Percentiles rank a stretch among this genome's conserved stretches.
Conservation (phyloP, 2,113 vertebrate genomes). For the Cynopterus brachyotis region DNA sequence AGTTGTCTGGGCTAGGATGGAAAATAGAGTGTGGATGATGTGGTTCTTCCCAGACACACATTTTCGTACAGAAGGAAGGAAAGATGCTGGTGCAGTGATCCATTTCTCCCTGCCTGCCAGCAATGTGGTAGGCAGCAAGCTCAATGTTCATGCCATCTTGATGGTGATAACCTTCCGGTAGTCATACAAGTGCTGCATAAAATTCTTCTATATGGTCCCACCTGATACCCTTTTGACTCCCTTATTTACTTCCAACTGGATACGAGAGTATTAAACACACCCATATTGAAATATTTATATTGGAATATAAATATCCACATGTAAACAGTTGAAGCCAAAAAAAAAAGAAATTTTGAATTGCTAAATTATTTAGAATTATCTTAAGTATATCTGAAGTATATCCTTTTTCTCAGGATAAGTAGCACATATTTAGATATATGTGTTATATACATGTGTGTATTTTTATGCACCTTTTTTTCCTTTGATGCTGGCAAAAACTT, state of each 20-base stretch:
- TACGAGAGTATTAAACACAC: background rate
- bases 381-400: background rate
- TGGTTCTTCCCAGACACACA: background rate
- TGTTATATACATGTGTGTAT: constrained; percentile 30
- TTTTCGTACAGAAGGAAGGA: background rate
- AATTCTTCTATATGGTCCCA: background rate
- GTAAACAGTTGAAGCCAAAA: constrained; percentile 11
- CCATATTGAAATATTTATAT: constrained; percentile 16
- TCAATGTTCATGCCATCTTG: background rate
- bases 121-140: background rate
- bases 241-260: background rate
- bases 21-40: background rate
- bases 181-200: background rate
- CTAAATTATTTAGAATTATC: background rate
- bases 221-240: background rate
- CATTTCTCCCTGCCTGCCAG: background rate
- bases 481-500: constrained; percentile 16
- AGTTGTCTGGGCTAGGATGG: background rate
- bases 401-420: background rate
- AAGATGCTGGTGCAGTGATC: background rate
- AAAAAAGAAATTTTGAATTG: background rate
- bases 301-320: background rate
- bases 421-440: background rate
- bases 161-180: background rate
- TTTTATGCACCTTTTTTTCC: constrained; percentile 44